phyloP scores from a whole-genome alignment of 2,888 invertebrate species.

The Branchellion lobata region DNA sequence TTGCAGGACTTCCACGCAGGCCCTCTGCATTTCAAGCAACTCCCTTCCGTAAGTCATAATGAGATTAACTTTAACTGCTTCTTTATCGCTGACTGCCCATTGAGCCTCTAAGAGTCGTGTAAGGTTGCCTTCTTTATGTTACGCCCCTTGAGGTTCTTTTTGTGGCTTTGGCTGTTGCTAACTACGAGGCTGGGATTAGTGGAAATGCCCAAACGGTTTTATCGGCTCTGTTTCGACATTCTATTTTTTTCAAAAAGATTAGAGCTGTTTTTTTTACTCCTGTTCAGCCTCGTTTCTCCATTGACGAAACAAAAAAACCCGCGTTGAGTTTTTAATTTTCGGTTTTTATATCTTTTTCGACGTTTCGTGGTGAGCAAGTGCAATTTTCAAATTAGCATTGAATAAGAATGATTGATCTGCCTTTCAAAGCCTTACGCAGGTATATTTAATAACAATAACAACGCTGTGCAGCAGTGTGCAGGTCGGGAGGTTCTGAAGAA shows the following conservation, averaged over 20 bases:
- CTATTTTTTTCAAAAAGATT: too few relatives aligned
- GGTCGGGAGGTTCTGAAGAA: not conserved
- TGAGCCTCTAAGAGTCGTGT: not conserved
- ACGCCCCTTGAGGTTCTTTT: not conserved
- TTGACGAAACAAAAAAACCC: too few relatives aligned
- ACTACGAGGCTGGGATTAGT: conserved; percentile 7
- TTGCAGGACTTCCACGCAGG: not conserved
- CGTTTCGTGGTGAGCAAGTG: too few relatives aligned
- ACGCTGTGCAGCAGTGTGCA: not conserved
- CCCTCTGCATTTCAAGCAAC: not conserved
- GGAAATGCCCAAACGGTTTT: not conserved
- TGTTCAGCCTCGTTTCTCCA: too few relatives aligned
- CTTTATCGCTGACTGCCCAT: not conserved
- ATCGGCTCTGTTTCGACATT: not conserved
- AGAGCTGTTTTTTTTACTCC: too few relatives aligned
- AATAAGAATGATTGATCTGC: not conserved
- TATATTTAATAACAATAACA: conserved; percentile 9
- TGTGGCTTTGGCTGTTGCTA: conserved; percentile 5
- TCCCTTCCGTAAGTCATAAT: not conserved
- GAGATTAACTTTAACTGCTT: not conserved
- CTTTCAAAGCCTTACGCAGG: not conserved
- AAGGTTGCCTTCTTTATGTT: not conserved
- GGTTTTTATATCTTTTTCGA: too few relatives aligned
- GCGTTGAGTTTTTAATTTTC: too few relatives aligned
- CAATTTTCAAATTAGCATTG: conserved; percentile 1